Percentiles rank a stretch among this genome's conserved stretches.
These are phyloP conservation scores for Paedocypris sp. DNA, from an alignment of 2,113 vertebrate genomes.

Conservation along the genomic window DNA sequence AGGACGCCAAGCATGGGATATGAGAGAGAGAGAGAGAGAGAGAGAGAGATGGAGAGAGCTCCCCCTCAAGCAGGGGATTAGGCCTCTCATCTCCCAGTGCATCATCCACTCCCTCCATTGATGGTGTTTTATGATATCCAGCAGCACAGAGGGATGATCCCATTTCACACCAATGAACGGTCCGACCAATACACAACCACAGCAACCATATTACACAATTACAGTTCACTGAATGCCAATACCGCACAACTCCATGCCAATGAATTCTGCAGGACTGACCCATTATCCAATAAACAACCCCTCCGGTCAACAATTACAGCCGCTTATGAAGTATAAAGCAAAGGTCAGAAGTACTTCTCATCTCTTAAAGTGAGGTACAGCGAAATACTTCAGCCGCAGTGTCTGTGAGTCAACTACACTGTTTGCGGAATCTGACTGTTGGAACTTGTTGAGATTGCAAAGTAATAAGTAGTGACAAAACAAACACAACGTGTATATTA, in stretches of 20 bases:
- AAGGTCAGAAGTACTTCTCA: slow-evolving; percentile 5
- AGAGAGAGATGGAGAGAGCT: slow-evolving; percentile 4
- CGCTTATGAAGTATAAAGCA: slow-evolving; percentile 10
- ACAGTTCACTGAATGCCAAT: slow-evolving; percentile 2
- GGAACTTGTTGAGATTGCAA: too few relatives aligned
- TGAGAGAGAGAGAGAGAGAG: slow-evolving; percentile 18
- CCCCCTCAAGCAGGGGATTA: slow-evolving; percentile 36
- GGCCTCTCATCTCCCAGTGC: slow-evolving; percentile 35
- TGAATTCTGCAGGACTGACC: slow-evolving; percentile 5
- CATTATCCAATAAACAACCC: neutral
- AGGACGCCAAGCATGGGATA: slow-evolving; percentile 47
- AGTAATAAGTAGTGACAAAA: too few relatives aligned
- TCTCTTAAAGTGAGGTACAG: too few relatives aligned
- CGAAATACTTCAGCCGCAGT: too few relatives aligned
- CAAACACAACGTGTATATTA: too few relatives aligned
- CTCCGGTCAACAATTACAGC: slow-evolving; percentile 12
- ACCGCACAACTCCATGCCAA: slow-evolving; percentile 5
- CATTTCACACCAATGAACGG: slow-evolving; percentile 40
- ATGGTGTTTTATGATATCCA: slow-evolving; percentile 40
- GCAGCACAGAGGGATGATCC: slow-evolving; percentile 38
- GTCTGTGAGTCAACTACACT: too few relatives aligned
- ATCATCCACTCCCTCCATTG: slow-evolving; percentile 39
- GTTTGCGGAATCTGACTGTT: too few relatives aligned
- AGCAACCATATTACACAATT: slow-evolving; percentile 20
- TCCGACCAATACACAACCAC: slow-evolving; percentile 28